A percentile compares a stretch with the other conserved stretches of the same genome.
Conservation (phyloP, 2,797 vertebrate genomes). For the Eulemur mongoz region DNA sequence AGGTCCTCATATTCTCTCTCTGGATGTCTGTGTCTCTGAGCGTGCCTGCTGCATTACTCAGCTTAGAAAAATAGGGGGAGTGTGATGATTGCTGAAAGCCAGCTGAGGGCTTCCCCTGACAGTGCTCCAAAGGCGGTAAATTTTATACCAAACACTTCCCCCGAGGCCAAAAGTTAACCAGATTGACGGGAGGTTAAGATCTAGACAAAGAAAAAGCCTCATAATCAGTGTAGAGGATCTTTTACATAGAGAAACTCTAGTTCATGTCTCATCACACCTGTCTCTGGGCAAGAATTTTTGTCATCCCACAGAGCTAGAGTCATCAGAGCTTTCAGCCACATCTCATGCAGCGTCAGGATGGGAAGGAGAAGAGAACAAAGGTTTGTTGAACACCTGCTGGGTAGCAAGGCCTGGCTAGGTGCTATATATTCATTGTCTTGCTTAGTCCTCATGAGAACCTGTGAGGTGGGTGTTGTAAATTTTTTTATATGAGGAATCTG, state of each 20-base stretch:
- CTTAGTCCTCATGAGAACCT: not conserved
- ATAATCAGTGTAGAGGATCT: not conserved
- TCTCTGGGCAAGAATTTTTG: not conserved
- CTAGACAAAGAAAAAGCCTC: not conserved
- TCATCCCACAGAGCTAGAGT: not conserved
- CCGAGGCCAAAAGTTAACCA: not conserved
- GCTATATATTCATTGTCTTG: rapidly evolving
- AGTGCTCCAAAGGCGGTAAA: rapidly evolving
- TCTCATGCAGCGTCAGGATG: not conserved
- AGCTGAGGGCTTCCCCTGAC: rapidly evolving
- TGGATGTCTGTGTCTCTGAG: not conserved
- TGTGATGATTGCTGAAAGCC: not conserved
- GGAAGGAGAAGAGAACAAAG: not conserved
- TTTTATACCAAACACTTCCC: rapidly evolving
- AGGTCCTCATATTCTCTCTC: not conserved
- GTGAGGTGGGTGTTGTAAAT: not conserved
- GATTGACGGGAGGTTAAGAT: not conserved
- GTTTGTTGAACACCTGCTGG: not conserved
- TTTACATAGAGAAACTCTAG: not conserved
- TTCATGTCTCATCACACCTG: not conserved
- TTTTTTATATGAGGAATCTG: not conserved
- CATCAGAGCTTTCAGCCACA: not conserved
- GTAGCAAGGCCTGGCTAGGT: not conserved
- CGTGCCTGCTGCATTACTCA: not conserved
- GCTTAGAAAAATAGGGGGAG: not conserved